Percentiles rank a stretch among this genome's conserved stretches.
Evolutionary conservation across 2,797 vertebrate genomes (phyloP).

Genomic region (Iguana delicatissima): DNA sequence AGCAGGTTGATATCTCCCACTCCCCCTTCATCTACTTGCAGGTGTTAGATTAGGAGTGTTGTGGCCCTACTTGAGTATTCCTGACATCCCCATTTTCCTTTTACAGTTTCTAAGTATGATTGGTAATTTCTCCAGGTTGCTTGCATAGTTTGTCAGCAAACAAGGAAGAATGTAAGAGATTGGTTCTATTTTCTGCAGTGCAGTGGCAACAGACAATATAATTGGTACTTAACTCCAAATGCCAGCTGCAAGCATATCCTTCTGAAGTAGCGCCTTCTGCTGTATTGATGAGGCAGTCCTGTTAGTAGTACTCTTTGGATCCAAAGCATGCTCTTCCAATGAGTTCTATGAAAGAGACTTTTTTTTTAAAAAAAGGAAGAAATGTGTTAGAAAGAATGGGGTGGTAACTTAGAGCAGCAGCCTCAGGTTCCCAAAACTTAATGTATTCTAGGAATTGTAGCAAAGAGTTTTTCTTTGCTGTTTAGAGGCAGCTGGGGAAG

Average conservation of each 20-base stretch:
- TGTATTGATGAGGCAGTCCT: not conserved
- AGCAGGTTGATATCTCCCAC: not conserved
- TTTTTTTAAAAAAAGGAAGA: not conserved
- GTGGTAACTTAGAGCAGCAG: not conserved
- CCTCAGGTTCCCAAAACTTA: not conserved
- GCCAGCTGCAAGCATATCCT: no score
- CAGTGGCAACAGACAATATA: not conserved
- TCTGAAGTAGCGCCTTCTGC: not conserved
- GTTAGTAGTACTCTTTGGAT: not conserved
- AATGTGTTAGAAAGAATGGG: not conserved
- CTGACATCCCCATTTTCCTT: not conserved
- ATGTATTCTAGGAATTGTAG: not conserved
- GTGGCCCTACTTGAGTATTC: not conserved
- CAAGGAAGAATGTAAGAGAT: not conserved
- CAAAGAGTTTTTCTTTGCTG: not conserved
- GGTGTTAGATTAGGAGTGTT: not conserved
- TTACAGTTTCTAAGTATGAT: not conserved
- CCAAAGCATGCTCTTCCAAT: no score
- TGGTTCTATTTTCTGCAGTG: not conserved
- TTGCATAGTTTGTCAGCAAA: not conserved
- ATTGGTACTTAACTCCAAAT: not conserved
- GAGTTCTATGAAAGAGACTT: not conserved
- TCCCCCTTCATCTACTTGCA: not conserved
- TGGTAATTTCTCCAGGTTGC: not conserved
- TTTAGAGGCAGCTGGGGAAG: not conserved